Base-by-base conservation (phyloP, 53 echinoderm and acorn worm species). In the Temnopleurus reevesii region DNA sequence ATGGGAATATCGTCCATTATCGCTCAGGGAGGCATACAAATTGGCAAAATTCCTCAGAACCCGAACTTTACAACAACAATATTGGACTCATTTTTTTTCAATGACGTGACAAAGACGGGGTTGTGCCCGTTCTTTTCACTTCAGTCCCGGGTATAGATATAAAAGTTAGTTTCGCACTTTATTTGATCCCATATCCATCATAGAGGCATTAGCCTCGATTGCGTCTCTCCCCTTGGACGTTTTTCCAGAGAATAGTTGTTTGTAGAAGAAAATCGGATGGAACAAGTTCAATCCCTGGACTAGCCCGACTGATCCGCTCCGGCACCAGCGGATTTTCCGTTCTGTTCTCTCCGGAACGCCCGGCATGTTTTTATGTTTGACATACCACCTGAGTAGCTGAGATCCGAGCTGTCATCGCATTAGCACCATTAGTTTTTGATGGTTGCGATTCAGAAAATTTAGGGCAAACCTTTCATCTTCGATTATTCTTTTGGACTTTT, bases 311-410 rank as follows among this genome's bases (percentile, higher is more conserved):
- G 83, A 83, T 83, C 83, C 83, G 10, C 55, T 83, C 83, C 83
- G 83, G 83, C 83, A 83, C 83, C 83, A 83, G 83, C 56, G 83
- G 83, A 83, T 83, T 55, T 83, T 55, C 55, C 55, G 34, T n/a
- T 29, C 56, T 55, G 36, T 55, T 83, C 83, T 83, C 83, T 55
- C 83, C 83, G 83, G 83, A 55, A 53, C 83, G 30, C 83, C 31
- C 83, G 83, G 83, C 83, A 83, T 83, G 83, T 55, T 83, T 83
- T 83, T 55, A 55, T 55, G 83, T 83, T 83, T 83, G 55, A 53
- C 55, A 55, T 83, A 56, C 83, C 83, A 83, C 83, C 83, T 47
- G 33, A 55, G 83, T 55, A 36, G 83, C 83, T 55, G 83, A 12
- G 55, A 17, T 35, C 83, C 31, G 54, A 54, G 25, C 83, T 83